Conservation (phyloP, 2,797 vertebrate genomes). For the Danio aesculapii region DNA sequence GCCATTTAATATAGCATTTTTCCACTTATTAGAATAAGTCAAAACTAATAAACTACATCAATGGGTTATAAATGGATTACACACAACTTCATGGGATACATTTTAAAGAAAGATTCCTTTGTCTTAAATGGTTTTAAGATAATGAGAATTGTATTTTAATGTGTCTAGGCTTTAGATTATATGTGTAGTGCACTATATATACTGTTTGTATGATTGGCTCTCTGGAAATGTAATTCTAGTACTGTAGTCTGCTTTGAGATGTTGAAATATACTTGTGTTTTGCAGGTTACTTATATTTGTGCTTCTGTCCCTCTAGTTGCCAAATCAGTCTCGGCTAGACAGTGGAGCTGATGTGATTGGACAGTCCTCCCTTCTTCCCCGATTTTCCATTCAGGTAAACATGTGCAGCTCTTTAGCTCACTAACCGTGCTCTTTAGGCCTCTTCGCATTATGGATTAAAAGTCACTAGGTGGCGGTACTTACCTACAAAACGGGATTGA, state of each 20-base stretch:
- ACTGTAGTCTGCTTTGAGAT: background rate
- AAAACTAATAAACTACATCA: too few relatives aligned
- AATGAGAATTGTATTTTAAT: background rate
- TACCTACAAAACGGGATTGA: background rate
- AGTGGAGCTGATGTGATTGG: slow-evolving; percentile 87
- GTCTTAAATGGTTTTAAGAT: background rate
- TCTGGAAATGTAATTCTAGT: background rate
- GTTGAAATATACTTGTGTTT: background rate
- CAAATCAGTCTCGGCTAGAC: slow-evolving; percentile 91
- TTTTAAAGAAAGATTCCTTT: slow-evolving; percentile 2
- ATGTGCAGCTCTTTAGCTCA: background rate
- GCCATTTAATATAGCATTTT: background rate
- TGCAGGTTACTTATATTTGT: background rate
- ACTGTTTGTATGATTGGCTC: background rate
- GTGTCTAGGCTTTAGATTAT: background rate
- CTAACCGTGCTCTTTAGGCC: background rate
- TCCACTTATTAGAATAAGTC: background rate
- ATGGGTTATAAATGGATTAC: too few relatives aligned
- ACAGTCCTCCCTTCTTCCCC: slow-evolving; percentile 90
- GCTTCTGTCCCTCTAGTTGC: slow-evolving; percentile 64
- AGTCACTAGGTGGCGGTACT: slow-evolving; percentile 47
- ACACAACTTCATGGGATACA: background rate
- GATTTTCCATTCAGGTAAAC: slow-evolving; percentile 93
- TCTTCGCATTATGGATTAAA: background rate
- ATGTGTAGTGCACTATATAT: background rate